phyloP scores from a whole-genome alignment of 2,113 vertebrate genomes.

The Sceloporus tristichus region DNA sequence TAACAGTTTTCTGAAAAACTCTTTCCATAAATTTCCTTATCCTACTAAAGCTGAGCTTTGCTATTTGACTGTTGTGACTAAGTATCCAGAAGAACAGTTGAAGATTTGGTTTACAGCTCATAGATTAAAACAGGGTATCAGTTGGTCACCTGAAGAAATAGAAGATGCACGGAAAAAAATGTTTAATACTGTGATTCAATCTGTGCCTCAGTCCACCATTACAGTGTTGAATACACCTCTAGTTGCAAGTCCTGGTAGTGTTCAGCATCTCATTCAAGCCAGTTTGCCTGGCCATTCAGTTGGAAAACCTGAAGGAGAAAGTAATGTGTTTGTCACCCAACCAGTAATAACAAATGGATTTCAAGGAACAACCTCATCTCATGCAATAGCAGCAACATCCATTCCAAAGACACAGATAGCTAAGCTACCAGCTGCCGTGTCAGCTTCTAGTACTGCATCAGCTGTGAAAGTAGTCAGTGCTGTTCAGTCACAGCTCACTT shows the following conservation, averaged over 20 bases:
- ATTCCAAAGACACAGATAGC: constrained; percentile 83
- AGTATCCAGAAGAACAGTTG: constrained; percentile 97
- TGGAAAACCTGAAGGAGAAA: constrained; percentile 84
- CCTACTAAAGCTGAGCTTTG: constrained; percentile 98
- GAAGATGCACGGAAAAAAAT: constrained; percentile 98
- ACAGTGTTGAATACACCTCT: constrained; percentile 91
- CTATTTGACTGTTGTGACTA: constrained; percentile 97
- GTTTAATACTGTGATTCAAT: constrained; percentile 98
- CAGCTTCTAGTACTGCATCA: constrained; percentile 63
- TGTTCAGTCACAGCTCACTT: constrained; percentile 74
- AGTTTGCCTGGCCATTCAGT: constrained; percentile 85
- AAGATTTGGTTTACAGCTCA: constrained; percentile 99
- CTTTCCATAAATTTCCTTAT: constrained; percentile 98
- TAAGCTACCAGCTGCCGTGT: constrained; percentile 83
- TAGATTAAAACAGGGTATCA: constrained; percentile 97
- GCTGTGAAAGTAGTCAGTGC: constrained; percentile 81
- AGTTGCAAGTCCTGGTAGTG: constrained; percentile 82
- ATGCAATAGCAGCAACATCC: constrained; percentile 86
- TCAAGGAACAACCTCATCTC: constrained; percentile 87
- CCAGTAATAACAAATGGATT: constrained; percentile 92
- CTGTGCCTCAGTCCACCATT: constrained; percentile 87
- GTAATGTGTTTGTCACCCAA: constrained; percentile 92
- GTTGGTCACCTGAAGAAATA: constrained; percentile 99
- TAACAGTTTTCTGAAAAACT: constrained; percentile 95
- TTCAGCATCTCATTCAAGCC: constrained; percentile 90